Base-by-base conservation (phyloP, 92 coral and sea anemone genomes). In the Zoanthus sociatus region DNA sequence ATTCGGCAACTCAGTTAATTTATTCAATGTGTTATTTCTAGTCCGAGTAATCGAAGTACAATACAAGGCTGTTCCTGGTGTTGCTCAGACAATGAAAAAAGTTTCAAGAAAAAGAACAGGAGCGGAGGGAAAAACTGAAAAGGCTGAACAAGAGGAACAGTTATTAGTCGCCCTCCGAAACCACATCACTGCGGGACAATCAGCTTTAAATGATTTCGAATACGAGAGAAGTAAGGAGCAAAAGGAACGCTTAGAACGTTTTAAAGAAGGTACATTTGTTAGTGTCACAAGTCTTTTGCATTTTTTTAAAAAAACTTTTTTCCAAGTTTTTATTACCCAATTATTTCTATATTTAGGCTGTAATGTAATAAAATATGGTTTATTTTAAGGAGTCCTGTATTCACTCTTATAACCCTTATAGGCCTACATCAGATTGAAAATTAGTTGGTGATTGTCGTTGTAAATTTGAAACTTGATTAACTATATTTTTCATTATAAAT, bases 221-320 rank as follows among this genome's bases (percentile, higher is more conserved):
- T 82, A 64, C 76, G 86, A 82, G 76, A 82, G 86, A 76, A 82
- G 76, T 18, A 58, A 82, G 86, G 86, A 82, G 32, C 86, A 82
- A 58, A 82, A 82, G 86, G 86, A 82, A 45, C 76, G 76, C 77
- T 82, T 82, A 54, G 76, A 82, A 64, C 75, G 74, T 82, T 82
- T 82, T 82, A 82, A 82, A 82, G 86, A 82, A 82, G 76, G 86
- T 82, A 13, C 18, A 64, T 82, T 45, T 67, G 9, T 82, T 82
- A 69, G 31, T 30, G 73, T 68, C 73, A 30, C 73, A 15, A 20
- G 73, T 69, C 73, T 69, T 69, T 69, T 69, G 73, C 6, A 69
- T 26, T 69, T 69, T 69, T 68, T 26, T 26, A 26, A 69, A 69
- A 69, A 69, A 69, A n/a, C n/a, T n/a, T n/a, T n/a, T n/a, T n/a